phyloP scores from a whole-genome alignment of 2,113 vertebrate genomes.

The Climacteris rufus region DNA sequence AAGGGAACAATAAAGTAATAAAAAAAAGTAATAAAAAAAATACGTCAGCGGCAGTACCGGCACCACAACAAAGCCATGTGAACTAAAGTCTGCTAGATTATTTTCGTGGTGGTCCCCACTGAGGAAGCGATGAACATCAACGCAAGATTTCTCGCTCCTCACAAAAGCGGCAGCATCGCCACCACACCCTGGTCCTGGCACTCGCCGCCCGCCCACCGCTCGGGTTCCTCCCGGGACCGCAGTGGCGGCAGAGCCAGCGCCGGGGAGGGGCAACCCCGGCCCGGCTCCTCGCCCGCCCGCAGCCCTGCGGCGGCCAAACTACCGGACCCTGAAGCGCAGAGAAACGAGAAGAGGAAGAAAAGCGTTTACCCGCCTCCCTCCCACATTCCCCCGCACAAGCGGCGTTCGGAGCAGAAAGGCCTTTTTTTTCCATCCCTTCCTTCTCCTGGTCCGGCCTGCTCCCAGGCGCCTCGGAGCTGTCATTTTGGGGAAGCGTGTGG shows the following conservation, averaged over 20 bases:
- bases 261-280: too few relatives aligned
- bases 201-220: background rate
- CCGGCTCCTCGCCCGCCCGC: background rate
- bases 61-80: background rate
- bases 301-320: background rate
- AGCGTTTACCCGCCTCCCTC: background rate
- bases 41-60: background rate
- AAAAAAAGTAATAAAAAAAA: background rate
- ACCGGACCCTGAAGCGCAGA: too few relatives aligned
- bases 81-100: fast-evolving
- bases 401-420: background rate
- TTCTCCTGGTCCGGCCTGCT: background rate
- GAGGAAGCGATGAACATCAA: background rate
- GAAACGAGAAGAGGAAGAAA: too few relatives aligned
- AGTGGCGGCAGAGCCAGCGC: background rate
- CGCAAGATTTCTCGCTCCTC: background rate
- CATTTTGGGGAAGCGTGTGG: background rate
- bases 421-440: background rate
- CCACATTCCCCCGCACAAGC: too few relatives aligned
- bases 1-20: too few relatives aligned
- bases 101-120: fast-evolving
- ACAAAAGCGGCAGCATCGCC: background rate
- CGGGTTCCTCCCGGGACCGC: background rate
- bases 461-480: background rate
- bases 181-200: background rate